These are phyloP conservation scores for Neotoxoptera formosana DNA, from an alignment of 1,140 invertebrate species.

Conservation along the genomic window DNA sequence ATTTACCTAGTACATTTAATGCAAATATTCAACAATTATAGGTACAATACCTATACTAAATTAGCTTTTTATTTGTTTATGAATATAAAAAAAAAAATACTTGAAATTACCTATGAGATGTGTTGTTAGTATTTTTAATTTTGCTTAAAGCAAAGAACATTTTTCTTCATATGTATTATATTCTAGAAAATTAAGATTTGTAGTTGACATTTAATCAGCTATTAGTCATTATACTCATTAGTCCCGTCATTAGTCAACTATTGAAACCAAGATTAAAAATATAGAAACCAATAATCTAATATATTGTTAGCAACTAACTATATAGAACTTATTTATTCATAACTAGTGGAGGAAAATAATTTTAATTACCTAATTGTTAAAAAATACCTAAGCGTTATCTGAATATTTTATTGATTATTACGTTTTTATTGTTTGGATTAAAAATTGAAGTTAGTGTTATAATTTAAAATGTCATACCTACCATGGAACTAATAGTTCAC, in stretches of 20 bases:
- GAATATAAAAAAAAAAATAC: not conserved
- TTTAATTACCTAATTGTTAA: not conserved
- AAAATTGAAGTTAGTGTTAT: not conserved
- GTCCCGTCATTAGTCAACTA: not conserved
- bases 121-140: not conserved
- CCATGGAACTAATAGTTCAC: not conserved
- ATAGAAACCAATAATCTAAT: not conserved
- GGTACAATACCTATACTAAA: too few species aligned
- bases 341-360: not conserved
- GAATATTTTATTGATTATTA: not conserved
- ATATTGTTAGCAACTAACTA: not conserved
- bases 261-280: not conserved
- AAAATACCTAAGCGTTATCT: not conserved
- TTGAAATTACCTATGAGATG: not conserved
- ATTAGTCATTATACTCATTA: not conserved
- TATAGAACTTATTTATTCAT: not conserved
- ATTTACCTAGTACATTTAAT: too few species aligned
- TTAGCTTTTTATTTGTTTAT: not conserved
- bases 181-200: too few species aligned
- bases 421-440: not conserved
- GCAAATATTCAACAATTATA: too few species aligned
- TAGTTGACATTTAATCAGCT: too few species aligned
- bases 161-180: not conserved
- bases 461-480: not conserved
- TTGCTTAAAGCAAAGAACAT: not conserved